Base-by-base conservation (phyloP, 1,140 invertebrate genomes). In the Oedothorax gibbosus region DNA sequence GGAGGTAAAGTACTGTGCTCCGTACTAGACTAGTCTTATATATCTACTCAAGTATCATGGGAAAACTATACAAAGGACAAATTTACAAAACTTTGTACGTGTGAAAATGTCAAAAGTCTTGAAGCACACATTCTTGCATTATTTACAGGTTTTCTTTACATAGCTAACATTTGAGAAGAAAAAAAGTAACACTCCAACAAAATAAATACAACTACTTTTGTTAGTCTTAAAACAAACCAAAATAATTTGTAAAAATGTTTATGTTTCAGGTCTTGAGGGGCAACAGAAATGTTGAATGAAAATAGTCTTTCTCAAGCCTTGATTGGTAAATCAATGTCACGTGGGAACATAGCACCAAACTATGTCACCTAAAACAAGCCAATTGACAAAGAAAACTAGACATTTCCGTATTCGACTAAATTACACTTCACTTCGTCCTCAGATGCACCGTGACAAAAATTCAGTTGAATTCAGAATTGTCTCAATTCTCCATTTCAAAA, bases 1-100 rank as follows among this genome's bases (percentile, higher is more conserved):
- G 80, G 80, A 82, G 80, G 62, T 60, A 65, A 82, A 54, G 53
- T 14, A 57, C 18, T 82, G 80, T 64, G 68, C 80, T 73, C 69
- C 65, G n/a, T 64, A 53, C 57, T 64, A 82, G 80, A 82, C 80
- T 82, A 82, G 80, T 72, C 65, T 81, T 82, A 82, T n/a, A 73
- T 82, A 82, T 72, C 80, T 82, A 82, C 80, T 73, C 64, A 49
- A 71, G 66, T 50, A 51, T 71, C 20, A 81, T 81, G 50, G 18
- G 21, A 49, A 62, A 72, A 82, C 73, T 73, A 73, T 71, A 82
- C 80, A 82, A 82, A 82, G 69, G 56, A 71, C 53, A 73, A 73
- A 82, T 82, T 68, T 82, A 82, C 69, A 82, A 82, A 79, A 73
- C 57, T 73, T 82, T 64, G 60, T 77, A 64, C 51, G 50, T 71